Evolutionary conservation across 2,797 vertebrate genomes (phyloP).

Genomic region (Syndactyla subalaris): DNA sequence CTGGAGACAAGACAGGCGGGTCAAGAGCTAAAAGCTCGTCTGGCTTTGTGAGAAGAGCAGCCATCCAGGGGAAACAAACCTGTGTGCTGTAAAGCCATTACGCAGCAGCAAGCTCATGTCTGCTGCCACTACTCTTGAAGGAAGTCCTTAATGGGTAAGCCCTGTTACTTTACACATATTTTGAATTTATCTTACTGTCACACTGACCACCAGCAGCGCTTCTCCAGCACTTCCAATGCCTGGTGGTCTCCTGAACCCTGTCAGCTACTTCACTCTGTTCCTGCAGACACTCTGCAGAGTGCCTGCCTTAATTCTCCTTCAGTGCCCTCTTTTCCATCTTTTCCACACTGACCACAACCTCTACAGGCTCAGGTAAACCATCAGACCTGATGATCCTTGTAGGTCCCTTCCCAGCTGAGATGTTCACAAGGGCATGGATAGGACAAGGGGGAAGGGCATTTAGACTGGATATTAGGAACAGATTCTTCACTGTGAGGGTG

Average conservation of each 20-base stretch:
- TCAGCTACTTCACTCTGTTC: background rate
- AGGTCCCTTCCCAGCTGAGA: background rate
- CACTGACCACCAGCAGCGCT: background rate
- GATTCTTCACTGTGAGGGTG: background rate
- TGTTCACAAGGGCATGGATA: background rate
- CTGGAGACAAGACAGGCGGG: background rate
- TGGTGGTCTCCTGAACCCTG: background rate
- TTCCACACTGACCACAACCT: background rate
- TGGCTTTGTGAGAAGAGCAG: background rate
- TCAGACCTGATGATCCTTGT: accelerated
- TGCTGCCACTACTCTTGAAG: background rate
- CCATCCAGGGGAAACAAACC: background rate
- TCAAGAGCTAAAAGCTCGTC: background rate
- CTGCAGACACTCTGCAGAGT: background rate
- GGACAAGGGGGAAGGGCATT: background rate
- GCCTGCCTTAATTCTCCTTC: background rate
- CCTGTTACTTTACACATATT: background rate
- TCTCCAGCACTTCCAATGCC: accelerated
- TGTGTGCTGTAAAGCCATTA: background rate
- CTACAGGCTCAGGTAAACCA: background rate
- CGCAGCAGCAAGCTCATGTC: background rate
- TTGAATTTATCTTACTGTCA: background rate
- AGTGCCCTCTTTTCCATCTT: background rate
- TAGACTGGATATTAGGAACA: background rate
- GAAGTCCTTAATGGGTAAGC: background rate